Base-by-base conservation (phyloP, 2,888 invertebrate genomes). In the Rhogogaster chlorosoma region DNA sequence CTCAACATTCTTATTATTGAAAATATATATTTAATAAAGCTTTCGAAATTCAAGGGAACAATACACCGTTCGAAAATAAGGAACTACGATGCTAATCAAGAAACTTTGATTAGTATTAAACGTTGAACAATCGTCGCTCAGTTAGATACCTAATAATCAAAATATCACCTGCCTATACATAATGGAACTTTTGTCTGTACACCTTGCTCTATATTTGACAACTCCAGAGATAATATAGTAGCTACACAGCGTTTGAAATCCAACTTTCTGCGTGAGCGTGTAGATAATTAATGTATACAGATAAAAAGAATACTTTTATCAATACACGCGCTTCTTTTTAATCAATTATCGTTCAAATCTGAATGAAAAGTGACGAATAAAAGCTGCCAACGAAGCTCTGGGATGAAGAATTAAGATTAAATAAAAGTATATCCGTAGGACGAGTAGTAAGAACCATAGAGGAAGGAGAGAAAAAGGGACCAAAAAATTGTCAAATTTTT, bases 401-500 rank as follows among this genome's bases (percentile, higher is more conserved):
- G 15, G 15, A 53, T 7, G n/a, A 49, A 49, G 49, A 7, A 53
- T 29, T 64, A 4, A 29, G 26, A 71, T 75, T n/a, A 71, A 10
- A 36, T 38, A 22, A 9, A 10, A 36, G 36, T 71, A 71, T 32
- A n/a, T n/a, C 70, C n/a, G 32, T 32, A 32, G 5, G 10, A 61
- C 22, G 45, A 38, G 71, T 53, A 29, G 26, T 22, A 26, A n/a
- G 26, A 42, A 73, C 38, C 7, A 38, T 7, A 38, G n/a, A 42
- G 18, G 42, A 22, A 42, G 42, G 12, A 77, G 29, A 77, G 29
- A 53, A 32, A 18, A 77, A n/a, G 49, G 29, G 29, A 29, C n/a
- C 15, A 61, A 22, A 29, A 61, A 80, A 57, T 83, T 67, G 67
- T 83, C 29, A 29, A 57, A 73, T 57, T 84, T 84, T 84, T 84